Percentiles rank a stretch among this genome's conserved stretches.
Conservation (phyloP, 2,113 vertebrate genomes). For the Hypomesus transpacificus region DNA sequence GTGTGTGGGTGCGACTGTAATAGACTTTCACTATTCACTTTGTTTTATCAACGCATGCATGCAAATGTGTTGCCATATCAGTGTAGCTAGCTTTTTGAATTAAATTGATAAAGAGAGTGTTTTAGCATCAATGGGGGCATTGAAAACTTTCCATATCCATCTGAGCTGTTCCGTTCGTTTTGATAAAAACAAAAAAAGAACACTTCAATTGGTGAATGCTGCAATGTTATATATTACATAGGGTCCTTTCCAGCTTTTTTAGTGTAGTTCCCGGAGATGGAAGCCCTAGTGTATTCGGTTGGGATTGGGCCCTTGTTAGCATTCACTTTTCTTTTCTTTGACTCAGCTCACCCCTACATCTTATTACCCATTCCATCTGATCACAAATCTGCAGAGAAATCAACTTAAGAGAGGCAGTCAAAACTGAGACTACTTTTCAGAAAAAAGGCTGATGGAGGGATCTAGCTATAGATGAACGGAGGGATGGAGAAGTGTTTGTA, state of each 20-base stretch:
- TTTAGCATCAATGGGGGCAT: too few species aligned
- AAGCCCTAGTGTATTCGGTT: neutral
- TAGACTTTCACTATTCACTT: too few species aligned
- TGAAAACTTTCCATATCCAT: too few species aligned
- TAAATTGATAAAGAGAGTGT: too few species aligned
- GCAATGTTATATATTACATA: too few species aligned
- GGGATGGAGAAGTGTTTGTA: conserved; percentile 22
- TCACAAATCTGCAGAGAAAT: conserved; percentile 37
- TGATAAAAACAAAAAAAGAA: too few species aligned
- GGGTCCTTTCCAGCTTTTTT: neutral
- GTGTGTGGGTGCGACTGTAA: too few species aligned
- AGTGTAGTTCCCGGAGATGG: neutral
- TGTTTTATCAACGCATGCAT: too few species aligned
- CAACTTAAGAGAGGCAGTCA: conserved; percentile 15
- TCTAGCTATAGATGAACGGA: neutral
- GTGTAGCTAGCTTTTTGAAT: too few species aligned
- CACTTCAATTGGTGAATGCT: too few species aligned
- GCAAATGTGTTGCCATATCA: too few species aligned
- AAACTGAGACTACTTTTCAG: conserved; percentile 12
- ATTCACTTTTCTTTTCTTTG: conserved; percentile 8
- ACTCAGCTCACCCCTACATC: conserved; percentile 19
- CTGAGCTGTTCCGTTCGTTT: too few species aligned
- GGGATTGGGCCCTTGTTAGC: conserved; percentile 21
- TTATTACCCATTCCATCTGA: conserved; percentile 45
- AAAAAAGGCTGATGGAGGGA: conserved; percentile 9